A percentile compares a stretch with the other conserved stretches of the same genome.
Evolutionary conservation across 1,140 invertebrate genomes (phyloP).

Genomic region (Cherax destructor): DNA sequence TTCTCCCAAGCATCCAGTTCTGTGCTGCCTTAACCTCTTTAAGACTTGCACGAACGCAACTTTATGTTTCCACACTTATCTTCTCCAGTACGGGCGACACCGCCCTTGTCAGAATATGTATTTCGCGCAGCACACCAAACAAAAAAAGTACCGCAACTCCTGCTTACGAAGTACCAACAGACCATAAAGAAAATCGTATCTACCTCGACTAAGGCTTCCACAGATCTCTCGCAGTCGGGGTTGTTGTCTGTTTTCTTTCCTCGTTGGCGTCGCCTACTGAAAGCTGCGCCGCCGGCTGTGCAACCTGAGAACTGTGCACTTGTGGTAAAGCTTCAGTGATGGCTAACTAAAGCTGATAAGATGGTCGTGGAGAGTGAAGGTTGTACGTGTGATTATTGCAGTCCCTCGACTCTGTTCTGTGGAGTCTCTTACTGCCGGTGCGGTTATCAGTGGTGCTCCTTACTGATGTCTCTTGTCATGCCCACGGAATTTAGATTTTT

Average conservation of each 20-base stretch:
- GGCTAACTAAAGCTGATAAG: too few species aligned
- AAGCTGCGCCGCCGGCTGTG: too few species aligned
- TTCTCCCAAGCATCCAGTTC: neutral
- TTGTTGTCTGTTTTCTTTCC: too few species aligned
- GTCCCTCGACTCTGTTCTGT: too few species aligned
- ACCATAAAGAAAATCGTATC: conserved; percentile 38
- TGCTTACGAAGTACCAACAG: conserved; percentile 2
- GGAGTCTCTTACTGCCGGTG: neutral
- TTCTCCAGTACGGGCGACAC: neutral
- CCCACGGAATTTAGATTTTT: too few species aligned
- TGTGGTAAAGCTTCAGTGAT: too few species aligned
- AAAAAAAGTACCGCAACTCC: neutral
- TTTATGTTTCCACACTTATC: conserved; percentile 6
- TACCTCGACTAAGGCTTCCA: neutral
- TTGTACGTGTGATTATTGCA: too few species aligned
- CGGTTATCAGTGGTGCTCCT: neutral
- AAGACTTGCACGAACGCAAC: neutral
- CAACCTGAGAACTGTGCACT: too few species aligned
- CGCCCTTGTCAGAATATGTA: neutral
- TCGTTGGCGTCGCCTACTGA: too few species aligned
- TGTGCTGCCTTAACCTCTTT: neutral
- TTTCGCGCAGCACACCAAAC: neutral
- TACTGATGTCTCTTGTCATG: too few species aligned
- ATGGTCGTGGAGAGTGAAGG: too few species aligned
- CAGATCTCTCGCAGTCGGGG: neutral